Evolutionary conservation across 2,888 invertebrate species (phyloP).

Genomic region (Macrophya annulata): DNA sequence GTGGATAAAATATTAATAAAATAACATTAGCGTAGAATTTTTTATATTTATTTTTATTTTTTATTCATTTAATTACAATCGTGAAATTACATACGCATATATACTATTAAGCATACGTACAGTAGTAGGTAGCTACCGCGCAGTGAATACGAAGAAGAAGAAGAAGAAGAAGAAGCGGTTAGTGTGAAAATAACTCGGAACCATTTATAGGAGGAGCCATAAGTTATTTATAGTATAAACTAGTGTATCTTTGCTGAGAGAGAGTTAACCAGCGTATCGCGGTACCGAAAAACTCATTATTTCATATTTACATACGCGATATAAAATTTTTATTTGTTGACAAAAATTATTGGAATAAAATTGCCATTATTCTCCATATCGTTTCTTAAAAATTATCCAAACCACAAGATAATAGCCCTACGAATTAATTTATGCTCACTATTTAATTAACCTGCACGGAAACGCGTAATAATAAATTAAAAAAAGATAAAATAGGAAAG

Average conservation of each 20-base stretch:
- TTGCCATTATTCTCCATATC: no score
- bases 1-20: background rate
- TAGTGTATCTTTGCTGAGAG: conserved; percentile 52
- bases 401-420: background rate
- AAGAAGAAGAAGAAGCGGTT: conserved; percentile 12
- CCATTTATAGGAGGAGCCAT: conserved; percentile 56
- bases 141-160: background rate
- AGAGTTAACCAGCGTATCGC: conserved; percentile 32
- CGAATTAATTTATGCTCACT: background rate
- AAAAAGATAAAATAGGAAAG: background rate
- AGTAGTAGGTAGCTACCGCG: conserved; percentile 10
- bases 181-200: conserved; percentile 54
- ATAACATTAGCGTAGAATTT: background rate
- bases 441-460: background rate
- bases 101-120: background rate
- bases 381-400: background rate
- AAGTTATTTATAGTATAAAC: conserved; percentile 55
- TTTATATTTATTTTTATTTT: background rate
- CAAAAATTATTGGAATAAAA: background rate
- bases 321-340: background rate
- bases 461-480: background rate
- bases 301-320: conserved; percentile 41
- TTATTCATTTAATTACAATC: background rate
- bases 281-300: conserved; percentile 12
- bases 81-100: background rate